Percentiles rank a stretch among this genome's conserved stretches.
phyloP scores from a whole-genome alignment of 2,113 vertebrate species.

The Phaethornis superciliosus region DNA sequence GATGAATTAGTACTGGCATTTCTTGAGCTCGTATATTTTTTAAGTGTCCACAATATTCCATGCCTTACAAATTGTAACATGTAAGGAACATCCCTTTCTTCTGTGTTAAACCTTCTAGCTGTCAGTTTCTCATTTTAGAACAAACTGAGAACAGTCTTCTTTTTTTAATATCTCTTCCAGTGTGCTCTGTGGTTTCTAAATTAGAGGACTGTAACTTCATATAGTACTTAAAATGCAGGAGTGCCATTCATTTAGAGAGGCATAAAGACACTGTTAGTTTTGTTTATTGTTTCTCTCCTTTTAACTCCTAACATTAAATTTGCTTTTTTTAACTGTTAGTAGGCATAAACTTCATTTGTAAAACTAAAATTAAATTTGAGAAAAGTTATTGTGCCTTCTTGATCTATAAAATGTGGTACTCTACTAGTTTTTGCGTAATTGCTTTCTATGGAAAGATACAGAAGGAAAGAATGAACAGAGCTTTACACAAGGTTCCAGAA shows the following conservation, averaged over 20 bases:
- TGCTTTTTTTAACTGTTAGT: neutral
- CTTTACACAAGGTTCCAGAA: neutral
- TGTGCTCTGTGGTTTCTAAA: neutral
- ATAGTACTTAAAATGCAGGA: neutral
- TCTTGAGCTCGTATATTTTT: conserved; percentile 36
- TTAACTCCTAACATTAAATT: neutral
- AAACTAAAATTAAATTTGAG: neutral
- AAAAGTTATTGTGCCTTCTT: neutral
- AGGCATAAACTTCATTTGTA: neutral
- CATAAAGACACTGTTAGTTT: neutral
- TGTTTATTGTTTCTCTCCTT: neutral
- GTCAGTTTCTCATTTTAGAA: neutral
- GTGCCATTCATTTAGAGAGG: neutral
- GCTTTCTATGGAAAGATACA: neutral
- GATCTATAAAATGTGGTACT: neutral
- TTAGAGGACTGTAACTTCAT: neutral
- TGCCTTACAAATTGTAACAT: conserved; percentile 18
- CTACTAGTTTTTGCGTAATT: neutral
- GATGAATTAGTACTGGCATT: conserved; percentile 52
- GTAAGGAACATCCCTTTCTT: neutral
- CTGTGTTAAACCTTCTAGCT: neutral
- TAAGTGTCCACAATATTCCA: neutral
- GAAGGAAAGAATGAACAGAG: neutral
- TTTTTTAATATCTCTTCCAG: neutral
- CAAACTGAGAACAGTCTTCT: neutral